Conservation (phyloP, 35 echinoderm and acorn worm genomes). For the Chiridota heheva region DNA sequence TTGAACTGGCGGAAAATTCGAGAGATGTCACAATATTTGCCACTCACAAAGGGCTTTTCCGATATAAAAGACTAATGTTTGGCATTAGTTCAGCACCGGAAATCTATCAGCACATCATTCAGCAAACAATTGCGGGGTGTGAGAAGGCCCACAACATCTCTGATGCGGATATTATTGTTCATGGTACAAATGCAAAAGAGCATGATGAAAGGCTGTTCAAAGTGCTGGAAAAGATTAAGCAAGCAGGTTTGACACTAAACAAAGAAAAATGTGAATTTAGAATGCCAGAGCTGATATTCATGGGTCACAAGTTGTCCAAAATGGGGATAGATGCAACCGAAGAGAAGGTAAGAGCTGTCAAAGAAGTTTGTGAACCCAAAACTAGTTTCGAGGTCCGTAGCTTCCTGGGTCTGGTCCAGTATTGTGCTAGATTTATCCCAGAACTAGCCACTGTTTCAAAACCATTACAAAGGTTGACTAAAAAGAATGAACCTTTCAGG, state of each 20-base stretch:
- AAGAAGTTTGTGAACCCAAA: constrained; percentile 37
- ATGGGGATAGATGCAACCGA: constrained; percentile 45
- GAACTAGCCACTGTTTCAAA: constrained; percentile 62
- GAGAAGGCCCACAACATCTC: background rate
- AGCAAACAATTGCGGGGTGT: background rate
- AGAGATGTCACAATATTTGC: constrained; percentile 37
- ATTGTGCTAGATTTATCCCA: constrained; percentile 54
- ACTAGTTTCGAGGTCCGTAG: constrained; percentile 36
- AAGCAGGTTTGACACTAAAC: constrained; percentile 48
- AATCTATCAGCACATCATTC: constrained; percentile 16
- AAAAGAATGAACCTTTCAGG: constrained; percentile 34
- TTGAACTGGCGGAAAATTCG: constrained; percentile 31
- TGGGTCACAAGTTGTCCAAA: constrained; percentile 27
- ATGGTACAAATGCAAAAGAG: background rate
- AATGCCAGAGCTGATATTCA: constrained; percentile 53
- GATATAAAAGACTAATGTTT: constrained; percentile 58
- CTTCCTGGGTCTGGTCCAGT: constrained; percentile 63
- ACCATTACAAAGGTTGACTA: constrained; percentile 51
- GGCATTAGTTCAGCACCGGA: constrained; percentile 61
- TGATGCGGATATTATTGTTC: constrained; percentile 40
- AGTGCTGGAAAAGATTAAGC: constrained; percentile 17
- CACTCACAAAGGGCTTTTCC: constrained; percentile 40
- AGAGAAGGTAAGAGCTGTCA: constrained; percentile 36
- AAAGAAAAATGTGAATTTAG: constrained; percentile 53
- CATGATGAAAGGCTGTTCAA: constrained; percentile 16